Evolutionary conservation across 2,113 vertebrate species (phyloP).

Genomic region (Dolichotis patagonum): DNA sequence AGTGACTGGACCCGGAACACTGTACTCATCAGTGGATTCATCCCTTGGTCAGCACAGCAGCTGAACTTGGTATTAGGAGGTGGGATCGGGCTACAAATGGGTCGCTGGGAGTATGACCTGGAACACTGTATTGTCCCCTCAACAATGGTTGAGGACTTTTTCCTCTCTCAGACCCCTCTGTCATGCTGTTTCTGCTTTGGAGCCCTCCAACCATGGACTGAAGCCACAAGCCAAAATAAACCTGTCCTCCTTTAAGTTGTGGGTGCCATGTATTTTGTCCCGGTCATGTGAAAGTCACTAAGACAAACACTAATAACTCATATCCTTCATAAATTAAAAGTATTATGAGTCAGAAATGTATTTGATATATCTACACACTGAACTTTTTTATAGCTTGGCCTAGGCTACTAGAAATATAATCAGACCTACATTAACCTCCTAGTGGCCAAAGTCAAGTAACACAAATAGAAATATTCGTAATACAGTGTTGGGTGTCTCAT

Average conservation of each 20-base stretch:
- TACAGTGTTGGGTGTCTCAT: not conserved
- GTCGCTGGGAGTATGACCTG: rapidly evolving
- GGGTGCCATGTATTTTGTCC: not conserved
- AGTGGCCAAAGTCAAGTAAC: not conserved
- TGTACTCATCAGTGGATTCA: no score
- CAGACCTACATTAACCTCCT: not conserved
- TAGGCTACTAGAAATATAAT: not conserved
- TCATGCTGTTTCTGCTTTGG: not conserved
- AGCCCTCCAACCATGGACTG: not conserved
- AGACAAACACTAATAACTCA: not conserved
- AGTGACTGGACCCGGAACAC: not conserved
- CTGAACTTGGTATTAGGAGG: not conserved
- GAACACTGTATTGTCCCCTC: not conserved
- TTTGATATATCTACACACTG: not conserved
- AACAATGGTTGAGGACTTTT: no score
- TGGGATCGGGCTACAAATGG: not conserved
- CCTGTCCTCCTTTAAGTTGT: not conserved
- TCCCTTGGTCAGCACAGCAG: not conserved
- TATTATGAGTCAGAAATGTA: not conserved
- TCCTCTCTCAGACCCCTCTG: not conserved
- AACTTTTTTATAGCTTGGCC: no score
- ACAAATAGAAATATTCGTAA: not conserved
- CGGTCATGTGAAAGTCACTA: not conserved
- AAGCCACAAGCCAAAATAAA: not conserved
- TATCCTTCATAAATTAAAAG: not conserved